Percentiles rank a stretch among this genome's conserved stretches.
Evolutionary conservation across 2,797 vertebrate species (phyloP).

Genomic region (Acrossocheilus fasciatus): DNA sequence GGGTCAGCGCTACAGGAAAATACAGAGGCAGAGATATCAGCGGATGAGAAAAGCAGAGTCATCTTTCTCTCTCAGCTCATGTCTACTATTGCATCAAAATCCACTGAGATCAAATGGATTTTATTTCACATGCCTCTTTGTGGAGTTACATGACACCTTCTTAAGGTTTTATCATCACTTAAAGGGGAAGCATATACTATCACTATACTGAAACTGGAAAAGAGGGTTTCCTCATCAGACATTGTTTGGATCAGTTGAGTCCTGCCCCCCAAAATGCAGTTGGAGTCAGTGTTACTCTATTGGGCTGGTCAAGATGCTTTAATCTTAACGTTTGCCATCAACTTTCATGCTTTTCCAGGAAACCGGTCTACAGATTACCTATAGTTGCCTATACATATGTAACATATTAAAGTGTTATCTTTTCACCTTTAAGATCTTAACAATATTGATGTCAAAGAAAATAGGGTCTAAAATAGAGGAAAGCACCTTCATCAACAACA

Average conservation of each 20-base stretch:
- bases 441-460: background rate
- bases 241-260: background rate
- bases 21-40: slow-evolving; percentile 10
- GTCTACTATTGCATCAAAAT: slow-evolving; percentile 45
- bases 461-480: background rate
- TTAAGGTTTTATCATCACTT: slow-evolving; percentile 22
- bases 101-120: slow-evolving; percentile 46
- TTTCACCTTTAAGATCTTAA: background rate
- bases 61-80: slow-evolving; percentile 25
- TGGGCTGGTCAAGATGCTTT: background rate
- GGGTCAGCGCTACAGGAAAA: slow-evolving; percentile 29
- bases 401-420: no score
- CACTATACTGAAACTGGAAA: background rate
- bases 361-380: background rate
- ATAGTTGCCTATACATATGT: background rate
- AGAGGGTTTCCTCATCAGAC: background rate
- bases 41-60: slow-evolving; percentile 27
- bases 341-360: background rate
- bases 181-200: background rate
- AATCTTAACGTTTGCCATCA: background rate
- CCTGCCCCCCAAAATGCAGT: background rate
- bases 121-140: slow-evolving; percentile 36
- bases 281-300: background rate
- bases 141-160: slow-evolving; percentile 19
- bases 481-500: background rate